phyloP scores from a whole-genome alignment of 2,797 vertebrate species.

The Morus bassanus region DNA sequence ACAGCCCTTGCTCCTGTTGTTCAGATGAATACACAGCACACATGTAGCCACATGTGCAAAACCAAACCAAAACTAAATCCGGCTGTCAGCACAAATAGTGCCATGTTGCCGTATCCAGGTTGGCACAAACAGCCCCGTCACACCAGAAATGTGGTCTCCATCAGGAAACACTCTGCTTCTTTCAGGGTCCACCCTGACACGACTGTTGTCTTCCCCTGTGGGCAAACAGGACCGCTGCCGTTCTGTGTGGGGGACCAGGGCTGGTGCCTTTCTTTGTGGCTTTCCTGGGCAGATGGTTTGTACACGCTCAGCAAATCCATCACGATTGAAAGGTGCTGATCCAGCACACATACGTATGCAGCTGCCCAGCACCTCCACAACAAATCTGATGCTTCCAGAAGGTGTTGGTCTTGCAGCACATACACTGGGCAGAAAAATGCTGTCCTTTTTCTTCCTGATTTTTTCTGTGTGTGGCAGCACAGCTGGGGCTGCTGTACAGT shows the following conservation, averaged over 20 bases:
- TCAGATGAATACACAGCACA: not conserved
- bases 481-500: not conserved
- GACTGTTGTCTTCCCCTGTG: not conserved
- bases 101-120: accelerated
- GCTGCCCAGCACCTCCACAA: not conserved
- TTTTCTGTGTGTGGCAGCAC: not conserved
- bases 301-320: not conserved
- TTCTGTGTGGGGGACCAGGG: not conserved
- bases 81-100: not conserved
- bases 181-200: not conserved
- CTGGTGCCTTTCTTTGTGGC: not conserved
- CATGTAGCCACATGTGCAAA: not conserved
- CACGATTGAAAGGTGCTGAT: not conserved
- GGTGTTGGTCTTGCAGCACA: not conserved
- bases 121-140: not conserved
- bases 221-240: not conserved
- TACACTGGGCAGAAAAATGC: not conserved
- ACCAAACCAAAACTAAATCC: not conserved
- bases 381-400: constrained; percentile 21
- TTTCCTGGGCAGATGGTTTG: not conserved
- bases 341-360: not conserved
- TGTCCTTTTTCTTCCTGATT: not conserved
- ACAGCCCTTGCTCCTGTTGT: not conserved
- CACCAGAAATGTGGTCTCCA: not conserved
- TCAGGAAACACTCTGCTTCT: not conserved